A percentile compares a stretch with the other conserved stretches of the same genome.
Evolutionary conservation across 2,888 invertebrate species (phyloP).

Genomic region (Tridacna crocea): DNA sequence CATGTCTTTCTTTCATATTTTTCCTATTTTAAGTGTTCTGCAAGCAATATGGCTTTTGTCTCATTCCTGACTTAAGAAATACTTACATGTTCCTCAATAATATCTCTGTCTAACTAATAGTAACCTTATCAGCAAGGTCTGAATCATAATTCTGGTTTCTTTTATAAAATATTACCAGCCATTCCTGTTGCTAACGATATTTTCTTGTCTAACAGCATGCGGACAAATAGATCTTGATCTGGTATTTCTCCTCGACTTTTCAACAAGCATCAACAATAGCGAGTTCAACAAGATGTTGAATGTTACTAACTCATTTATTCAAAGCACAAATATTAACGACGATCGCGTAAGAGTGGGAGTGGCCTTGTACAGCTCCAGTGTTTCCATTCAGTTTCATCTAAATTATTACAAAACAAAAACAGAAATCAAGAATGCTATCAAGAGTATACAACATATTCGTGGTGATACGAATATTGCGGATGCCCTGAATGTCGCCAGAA

Average conservation of each 20-base stretch:
- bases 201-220: slow-evolving; percentile 59
- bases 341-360: slow-evolving; percentile 75
- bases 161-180: background rate
- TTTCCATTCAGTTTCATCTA: slow-evolving; percentile 70
- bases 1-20: too few relatives aligned
- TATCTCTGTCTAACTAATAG: too few relatives aligned
- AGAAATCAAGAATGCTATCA: slow-evolving; percentile 68
- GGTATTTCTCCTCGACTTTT: slow-evolving; percentile 77
- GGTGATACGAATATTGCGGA: slow-evolving; percentile 77
- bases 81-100: too few relatives aligned
- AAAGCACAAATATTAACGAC: slow-evolving; percentile 68
- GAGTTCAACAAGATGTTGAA: slow-evolving; percentile 71
- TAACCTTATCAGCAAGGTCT: too few relatives aligned
- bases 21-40: too few relatives aligned
- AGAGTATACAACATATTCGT: slow-evolving; percentile 60
- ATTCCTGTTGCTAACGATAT: slow-evolving; percentile 16
- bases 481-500: slow-evolving; percentile 68
- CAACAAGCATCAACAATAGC: slow-evolving; percentile 70
- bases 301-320: slow-evolving; percentile 67
- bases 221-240: slow-evolving; percentile 67
- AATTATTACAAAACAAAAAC: slow-evolving; percentile 63
- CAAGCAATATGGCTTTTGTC: too few relatives aligned
- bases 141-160: background rate
- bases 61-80: too few relatives aligned
- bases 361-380: slow-evolving; percentile 71